Evolutionary conservation across 2,888 invertebrate species (phyloP).

Genomic region (Aleiodes leptofemur): DNA sequence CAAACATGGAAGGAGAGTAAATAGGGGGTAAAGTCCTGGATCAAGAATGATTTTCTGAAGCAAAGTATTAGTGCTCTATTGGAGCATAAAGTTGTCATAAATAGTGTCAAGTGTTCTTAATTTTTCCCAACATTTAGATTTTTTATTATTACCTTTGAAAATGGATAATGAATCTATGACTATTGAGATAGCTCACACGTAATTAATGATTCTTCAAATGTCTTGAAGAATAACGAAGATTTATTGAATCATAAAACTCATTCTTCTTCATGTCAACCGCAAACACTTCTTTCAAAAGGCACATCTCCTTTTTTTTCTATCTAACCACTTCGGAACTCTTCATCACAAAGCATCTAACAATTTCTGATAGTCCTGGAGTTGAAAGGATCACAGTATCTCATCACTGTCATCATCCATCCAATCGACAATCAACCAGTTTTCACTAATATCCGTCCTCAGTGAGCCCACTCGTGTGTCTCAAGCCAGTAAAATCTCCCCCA

Average conservation of each 20-base stretch:
- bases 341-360: constrained; percentile 19
- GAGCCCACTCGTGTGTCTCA: constrained; percentile 53
- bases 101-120: neutral
- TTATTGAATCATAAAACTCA: neutral
- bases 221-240: no score
- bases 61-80: neutral
- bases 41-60: constrained; percentile 22
- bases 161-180: no score
- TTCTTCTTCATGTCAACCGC: neutral
- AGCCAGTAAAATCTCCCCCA: constrained; percentile 44
- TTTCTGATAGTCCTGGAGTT: constrained; percentile 26
- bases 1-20: constrained; percentile 19
- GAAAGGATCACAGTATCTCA: constrained; percentile 29
- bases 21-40: constrained; percentile 24
- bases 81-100: neutral
- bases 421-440: constrained; percentile 43
- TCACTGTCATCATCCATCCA: constrained; percentile 35
- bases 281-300: neutral
- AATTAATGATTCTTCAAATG: no score
- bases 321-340: constrained; percentile 4
- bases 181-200: no score
- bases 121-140: neutral
- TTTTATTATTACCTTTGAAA: no score
- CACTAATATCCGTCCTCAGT: constrained; percentile 46
- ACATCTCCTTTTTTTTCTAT: no score